phyloP scores from a whole-genome alignment of 2,113 vertebrate genomes.

The Steatornis caripensis region DNA sequence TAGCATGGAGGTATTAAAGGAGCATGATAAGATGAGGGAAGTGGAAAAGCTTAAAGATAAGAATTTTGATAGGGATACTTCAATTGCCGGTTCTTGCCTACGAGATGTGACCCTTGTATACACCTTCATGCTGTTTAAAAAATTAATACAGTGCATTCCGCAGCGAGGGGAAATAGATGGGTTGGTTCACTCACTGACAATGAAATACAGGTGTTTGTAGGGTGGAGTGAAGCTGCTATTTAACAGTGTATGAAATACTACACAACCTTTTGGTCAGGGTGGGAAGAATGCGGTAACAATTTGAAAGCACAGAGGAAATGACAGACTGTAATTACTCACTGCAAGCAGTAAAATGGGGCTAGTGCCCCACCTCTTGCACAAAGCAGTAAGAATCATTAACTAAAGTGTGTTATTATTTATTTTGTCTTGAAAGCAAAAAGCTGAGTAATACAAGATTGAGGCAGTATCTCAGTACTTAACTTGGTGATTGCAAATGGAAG shows the following conservation, averaged over 20 bases:
- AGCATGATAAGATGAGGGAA: background rate
- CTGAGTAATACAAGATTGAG: background rate
- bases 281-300: background rate
- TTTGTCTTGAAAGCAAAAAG: background rate
- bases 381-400: background rate
- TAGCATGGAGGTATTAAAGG: background rate
- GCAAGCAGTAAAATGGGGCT: background rate
- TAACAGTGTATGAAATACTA: background rate
- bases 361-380: background rate
- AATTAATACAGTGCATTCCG: background rate
- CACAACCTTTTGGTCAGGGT: background rate
- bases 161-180: background rate
- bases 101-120: background rate
- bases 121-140: background rate
- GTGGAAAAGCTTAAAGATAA: background rate
- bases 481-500: background rate
- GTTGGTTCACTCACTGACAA: background rate
- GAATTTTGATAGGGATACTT: background rate
- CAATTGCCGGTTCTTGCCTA: background rate
- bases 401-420: background rate
- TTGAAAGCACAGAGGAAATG: background rate
- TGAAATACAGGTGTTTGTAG: background rate
- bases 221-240: background rate
- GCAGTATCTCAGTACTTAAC: background rate
- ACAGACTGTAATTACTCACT: background rate